Conservation (phyloP, 2,113 vertebrate genomes). For the Stictonetta naevosa region DNA sequence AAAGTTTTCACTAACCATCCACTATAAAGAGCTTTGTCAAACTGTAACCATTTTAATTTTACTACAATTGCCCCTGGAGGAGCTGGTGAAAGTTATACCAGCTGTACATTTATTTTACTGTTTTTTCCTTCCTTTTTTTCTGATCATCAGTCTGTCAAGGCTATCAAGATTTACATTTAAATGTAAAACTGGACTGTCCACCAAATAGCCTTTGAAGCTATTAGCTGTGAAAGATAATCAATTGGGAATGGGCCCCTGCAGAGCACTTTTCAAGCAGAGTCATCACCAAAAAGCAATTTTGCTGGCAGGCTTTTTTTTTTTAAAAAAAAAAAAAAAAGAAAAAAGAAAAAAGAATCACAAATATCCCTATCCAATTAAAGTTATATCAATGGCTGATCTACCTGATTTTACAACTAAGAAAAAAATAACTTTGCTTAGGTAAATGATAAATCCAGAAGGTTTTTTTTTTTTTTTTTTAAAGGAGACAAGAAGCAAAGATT, state of each 20-base stretch:
- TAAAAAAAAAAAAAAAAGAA: neutral
- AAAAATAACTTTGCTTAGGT: neutral
- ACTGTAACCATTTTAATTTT: neutral
- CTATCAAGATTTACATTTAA: slow-evolving; percentile 74
- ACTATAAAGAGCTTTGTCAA: neutral
- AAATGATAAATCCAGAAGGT: neutral
- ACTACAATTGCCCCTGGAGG: slow-evolving; percentile 14
- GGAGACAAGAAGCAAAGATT: neutral
- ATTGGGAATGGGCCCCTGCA: slow-evolving; percentile 80
- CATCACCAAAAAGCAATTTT: slow-evolving; percentile 79
- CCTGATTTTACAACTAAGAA: neutral
- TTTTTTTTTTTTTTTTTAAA: neutral
- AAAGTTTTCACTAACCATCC: neutral
- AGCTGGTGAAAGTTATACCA: slow-evolving; percentile 57
- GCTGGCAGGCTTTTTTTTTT: slow-evolving; percentile 48
- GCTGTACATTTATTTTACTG: slow-evolving; percentile 46
- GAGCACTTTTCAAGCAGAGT: slow-evolving; percentile 82
- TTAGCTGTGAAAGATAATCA: slow-evolving; percentile 89
- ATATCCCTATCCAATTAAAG: slow-evolving; percentile 15
- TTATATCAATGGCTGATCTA: neutral
- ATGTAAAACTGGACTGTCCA: slow-evolving; percentile 71
- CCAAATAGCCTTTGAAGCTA: slow-evolving; percentile 79
- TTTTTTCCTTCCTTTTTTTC: slow-evolving; percentile 33
- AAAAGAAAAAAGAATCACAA: neutral
- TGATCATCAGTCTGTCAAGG: slow-evolving; percentile 54